Percentiles rank a stretch among this genome's conserved stretches.
These are phyloP conservation scores for Galerucella calmariensis DNA, from an alignment of 2,888 invertebrate genomes.

Conservation along the genomic window DNA sequence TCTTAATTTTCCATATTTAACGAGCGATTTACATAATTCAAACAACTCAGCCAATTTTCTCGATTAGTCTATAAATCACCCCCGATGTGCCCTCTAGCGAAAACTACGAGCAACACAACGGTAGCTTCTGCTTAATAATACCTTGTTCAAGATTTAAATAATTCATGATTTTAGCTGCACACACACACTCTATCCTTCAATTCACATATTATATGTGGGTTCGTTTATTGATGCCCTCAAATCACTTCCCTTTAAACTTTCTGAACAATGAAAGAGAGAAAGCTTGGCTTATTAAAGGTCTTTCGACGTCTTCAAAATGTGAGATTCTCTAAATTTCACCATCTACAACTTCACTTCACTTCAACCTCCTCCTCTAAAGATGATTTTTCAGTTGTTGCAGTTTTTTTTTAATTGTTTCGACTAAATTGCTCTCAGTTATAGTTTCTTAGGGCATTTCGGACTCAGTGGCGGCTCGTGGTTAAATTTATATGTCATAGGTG, in stretches of 20 bases:
- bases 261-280: too few relatives aligned
- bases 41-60: slow-evolving; percentile 37
- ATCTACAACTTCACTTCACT: too few relatives aligned
- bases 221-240: not conserved
- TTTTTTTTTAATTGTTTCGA: too few relatives aligned
- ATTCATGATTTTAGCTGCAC: slow-evolving; percentile 37
- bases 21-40: slow-evolving; percentile 31
- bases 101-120: slow-evolving; percentile 36
- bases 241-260: not conserved
- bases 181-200: not conserved
- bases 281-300: too few relatives aligned
- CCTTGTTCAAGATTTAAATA: slow-evolving; percentile 38
- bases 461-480: too few relatives aligned
- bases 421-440: too few relatives aligned
- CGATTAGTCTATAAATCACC: slow-evolving; percentile 41
- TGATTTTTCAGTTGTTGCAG: too few relatives aligned
- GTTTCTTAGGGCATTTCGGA: too few relatives aligned
- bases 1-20: slow-evolving; percentile 26
- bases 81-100: slow-evolving; percentile 31
- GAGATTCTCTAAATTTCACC: too few relatives aligned
- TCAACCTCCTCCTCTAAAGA: too few relatives aligned
- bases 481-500: too few relatives aligned
- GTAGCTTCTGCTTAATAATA: slow-evolving; percentile 43
- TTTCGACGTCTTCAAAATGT: too few relatives aligned
- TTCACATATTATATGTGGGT: slow-evolving; percentile 6